Base-by-base conservation (phyloP, 2,888 invertebrate species). In the Slavum lentiscoides region DNA sequence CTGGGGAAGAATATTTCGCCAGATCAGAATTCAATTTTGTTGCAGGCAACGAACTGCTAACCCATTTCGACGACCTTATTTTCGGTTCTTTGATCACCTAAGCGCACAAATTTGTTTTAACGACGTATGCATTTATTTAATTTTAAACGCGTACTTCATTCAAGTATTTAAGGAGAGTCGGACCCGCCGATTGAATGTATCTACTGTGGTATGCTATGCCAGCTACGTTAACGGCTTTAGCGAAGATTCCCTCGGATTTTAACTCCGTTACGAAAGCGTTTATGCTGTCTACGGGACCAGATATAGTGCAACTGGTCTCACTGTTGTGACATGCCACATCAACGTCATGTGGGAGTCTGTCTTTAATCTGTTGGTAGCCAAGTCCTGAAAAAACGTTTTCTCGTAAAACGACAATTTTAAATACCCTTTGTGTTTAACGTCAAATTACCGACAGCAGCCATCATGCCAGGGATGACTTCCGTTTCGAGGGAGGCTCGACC, bases 181-280 rank as follows among this genome's bases (percentile, higher is more conserved):
- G 91, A 23, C 92, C 93, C 83, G 92, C 91, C 49, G 90, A 89
- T 6, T 90, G 88, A 84, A 97, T 94, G 84, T 94, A 95, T 81
- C 91, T 90, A 82, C 95, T 95, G 85, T 97, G 97, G 85, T 96
- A 97, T 0, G 97, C 94, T 84, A 96, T 94, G 85, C 94, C 94
- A 74, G 94, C 91, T 84, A 94, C 94, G 43, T 93, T 92, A 0
- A 97, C 95, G 84, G 93, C 91, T 83, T 91, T 91, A 0, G 94
- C 94, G 85, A 95, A 95, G 66, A 94, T 89, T 0, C 91, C 92
- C 84, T 94, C 90, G 0, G 89, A 88, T 82, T 86, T 85, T 39
- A 95, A 86, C 82, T 91, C 87, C 1, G 88, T 89, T 0, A 94
- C 91, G 85, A 94, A 93, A 64, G 85, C 86, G 84, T 89, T 88